Percentiles rank a stretch among this genome's conserved stretches.
These are phyloP conservation scores for Carettochelys insculpta DNA, from an alignment of 2,113 vertebrate genomes.

Conservation along the genomic window DNA sequence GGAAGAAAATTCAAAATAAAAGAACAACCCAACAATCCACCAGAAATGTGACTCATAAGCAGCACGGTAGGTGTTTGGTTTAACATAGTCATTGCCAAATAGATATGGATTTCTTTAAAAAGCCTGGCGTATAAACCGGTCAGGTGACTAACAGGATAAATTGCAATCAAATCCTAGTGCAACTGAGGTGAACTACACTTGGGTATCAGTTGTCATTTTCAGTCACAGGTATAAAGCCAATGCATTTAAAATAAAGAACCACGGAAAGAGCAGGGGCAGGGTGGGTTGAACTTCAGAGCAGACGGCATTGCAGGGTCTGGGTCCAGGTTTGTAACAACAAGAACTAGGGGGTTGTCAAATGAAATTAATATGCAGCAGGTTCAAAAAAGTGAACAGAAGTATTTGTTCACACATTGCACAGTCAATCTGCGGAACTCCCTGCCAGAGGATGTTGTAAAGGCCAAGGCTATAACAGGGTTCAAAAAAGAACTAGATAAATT, in stretches of 20 bases:
- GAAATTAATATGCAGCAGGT: too few species aligned
- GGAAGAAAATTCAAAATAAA: background rate
- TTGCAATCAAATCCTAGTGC: constrained; percentile 45
- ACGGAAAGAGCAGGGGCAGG: background rate
- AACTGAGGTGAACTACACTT: background rate
- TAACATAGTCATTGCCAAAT: background rate
- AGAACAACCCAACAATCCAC: background rate
- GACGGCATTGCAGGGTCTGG: background rate
- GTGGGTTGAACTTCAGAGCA: background rate
- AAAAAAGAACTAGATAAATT: too few species aligned
- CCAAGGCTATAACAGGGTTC: too few species aligned
- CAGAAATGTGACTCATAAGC: background rate
- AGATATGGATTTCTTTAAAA: constrained; percentile 34
- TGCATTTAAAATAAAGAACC: background rate
- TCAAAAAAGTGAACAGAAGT: too few species aligned
- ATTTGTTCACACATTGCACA: too few species aligned
- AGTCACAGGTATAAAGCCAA: background rate
- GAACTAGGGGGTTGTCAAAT: too few species aligned
- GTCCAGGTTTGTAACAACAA: background rate
- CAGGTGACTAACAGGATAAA: constrained; percentile 37
- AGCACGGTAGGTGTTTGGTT: background rate
- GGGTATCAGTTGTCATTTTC: constrained; percentile 30
- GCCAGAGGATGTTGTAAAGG: too few species aligned
- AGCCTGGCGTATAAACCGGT: constrained; percentile 17
- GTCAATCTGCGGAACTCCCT: too few species aligned